These are phyloP conservation scores for Octodon degus DNA, from an alignment of 2,113 vertebrate genomes.

Conservation along the genomic window DNA sequence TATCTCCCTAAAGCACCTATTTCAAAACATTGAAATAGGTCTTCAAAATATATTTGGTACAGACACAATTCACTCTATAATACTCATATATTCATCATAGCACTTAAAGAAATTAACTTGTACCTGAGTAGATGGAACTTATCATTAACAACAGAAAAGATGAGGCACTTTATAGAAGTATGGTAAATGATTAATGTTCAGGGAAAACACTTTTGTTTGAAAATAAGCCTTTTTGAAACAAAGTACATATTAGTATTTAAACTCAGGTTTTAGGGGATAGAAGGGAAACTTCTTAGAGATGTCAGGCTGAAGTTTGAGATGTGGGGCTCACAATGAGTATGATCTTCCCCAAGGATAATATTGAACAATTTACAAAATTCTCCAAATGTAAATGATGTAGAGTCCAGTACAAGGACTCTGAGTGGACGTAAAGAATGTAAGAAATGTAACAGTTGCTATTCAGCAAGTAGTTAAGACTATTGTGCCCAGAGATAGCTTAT, in stretches of 20 bases:
- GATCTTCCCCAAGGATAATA: background rate
- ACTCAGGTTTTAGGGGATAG: background rate
- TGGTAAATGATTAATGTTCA: background rate
- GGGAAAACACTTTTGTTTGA: constrained; percentile 8
- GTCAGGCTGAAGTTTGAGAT: background rate
- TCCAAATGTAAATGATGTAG: background rate
- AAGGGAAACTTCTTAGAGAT: background rate
- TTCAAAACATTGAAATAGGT: background rate
- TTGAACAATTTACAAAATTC: background rate
- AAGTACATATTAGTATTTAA: constrained; percentile 2
- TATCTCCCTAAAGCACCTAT: background rate
- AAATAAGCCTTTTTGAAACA: constrained; percentile 23
- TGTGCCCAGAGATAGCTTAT: too few relatives aligned
- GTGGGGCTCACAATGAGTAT: background rate
- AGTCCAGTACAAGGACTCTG: background rate
- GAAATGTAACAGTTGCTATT: background rate
- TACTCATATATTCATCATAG: constrained; percentile 22
- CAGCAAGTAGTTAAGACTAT: background rate
- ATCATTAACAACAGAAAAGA: background rate
- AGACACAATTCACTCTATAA: background rate
- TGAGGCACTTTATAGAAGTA: constrained; percentile 14
- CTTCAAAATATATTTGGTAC: background rate
- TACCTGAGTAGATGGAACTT: constrained; percentile 40
- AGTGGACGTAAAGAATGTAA: background rate
- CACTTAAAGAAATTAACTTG: background rate